Base-by-base conservation (phyloP, 92 coral and sea anemone genomes). In the Zoanthus sansibaricus region DNA sequence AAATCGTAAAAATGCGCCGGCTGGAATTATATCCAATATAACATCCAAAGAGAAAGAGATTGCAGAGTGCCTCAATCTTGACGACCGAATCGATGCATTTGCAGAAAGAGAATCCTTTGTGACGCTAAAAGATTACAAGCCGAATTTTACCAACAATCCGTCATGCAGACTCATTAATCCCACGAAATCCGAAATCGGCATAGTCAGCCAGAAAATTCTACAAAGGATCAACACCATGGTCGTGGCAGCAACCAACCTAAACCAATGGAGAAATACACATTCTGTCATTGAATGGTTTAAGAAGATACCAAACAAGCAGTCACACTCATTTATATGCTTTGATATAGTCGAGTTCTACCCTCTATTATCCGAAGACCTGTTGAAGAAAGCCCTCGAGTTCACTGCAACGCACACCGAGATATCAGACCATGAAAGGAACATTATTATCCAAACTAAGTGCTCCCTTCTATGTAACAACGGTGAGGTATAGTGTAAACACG, bases 261-360 rank as follows among this genome's bases (percentile, higher is more conserved):
- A 82, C 86, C 86, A 82, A 14, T 82, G 77, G 86, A 82, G 68
- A 16, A 61, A 82, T 21, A 82, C 64, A 7, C 75, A 78, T 8
- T 74, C 79, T 1, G 79, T 74, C 79, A 74, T 74, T 18, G 54
- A 74, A 52, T 74, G 48, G 79, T 32, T 42, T 32, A 74, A 55
- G 17, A 6, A 55, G 14, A 55, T 55, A 15, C 69, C 18, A 15
- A 62, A 62, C 69, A 62, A 62, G 69, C 69, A 15, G 18, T 15
- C 69, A 15, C 69, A 62, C 25, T 62, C 69, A n/a, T 70, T 70
- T 70, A 33, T 70, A n/a, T 70, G 75, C 12, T 70, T 70, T 2
- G 42, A 37, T 37, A 37, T 37, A 37, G 42, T 37, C 42, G 42
- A 37, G 42, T 37, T 37, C 42, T 62, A 62, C 69, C 69, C 69